These are phyloP conservation scores for Dinoponera quadriceps DNA, from an alignment of 1,140 invertebrate genomes.

Conservation along the genomic window DNA sequence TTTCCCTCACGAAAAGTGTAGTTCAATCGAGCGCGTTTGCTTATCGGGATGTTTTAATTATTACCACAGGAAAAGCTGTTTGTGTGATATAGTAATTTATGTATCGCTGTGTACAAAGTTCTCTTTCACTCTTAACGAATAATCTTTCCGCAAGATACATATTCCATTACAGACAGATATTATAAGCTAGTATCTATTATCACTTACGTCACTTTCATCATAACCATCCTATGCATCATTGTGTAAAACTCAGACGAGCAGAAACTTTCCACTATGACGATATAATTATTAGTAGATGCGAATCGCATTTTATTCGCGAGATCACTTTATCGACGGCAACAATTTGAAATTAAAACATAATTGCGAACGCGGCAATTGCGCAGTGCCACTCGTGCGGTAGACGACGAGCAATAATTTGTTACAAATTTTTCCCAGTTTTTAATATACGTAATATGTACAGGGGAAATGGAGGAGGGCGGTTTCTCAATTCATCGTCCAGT, in stretches of 20 bases:
- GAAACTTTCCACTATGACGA: conserved; percentile 12
- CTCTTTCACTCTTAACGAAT: background rate
- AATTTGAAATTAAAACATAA: conserved; percentile 23
- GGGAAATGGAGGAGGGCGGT: too few relatives aligned
- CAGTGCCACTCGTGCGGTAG: background rate
- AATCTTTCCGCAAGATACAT: background rate
- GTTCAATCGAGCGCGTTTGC: too few relatives aligned
- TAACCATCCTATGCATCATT: conserved; percentile 16
- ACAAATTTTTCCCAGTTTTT: background rate
- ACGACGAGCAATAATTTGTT: conserved; percentile 11
- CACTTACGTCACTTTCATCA: conserved; percentile 23
- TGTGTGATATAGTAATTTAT: background rate
- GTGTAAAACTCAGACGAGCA: conserved; percentile 10
- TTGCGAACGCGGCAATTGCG: background rate
- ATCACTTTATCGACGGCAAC: conserved; percentile 14
- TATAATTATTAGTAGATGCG: conserved; percentile 38
- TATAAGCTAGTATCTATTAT: conserved; percentile 21
- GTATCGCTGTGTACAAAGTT: background rate
- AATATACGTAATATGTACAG: background rate
- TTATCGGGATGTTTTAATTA: too few relatives aligned
- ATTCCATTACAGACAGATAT: conserved; percentile 1
- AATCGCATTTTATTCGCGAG: conserved; percentile 22
- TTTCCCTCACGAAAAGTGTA: too few relatives aligned
- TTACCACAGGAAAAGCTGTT: too few relatives aligned
- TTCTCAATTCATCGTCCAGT: too few relatives aligned